These are phyloP conservation scores for Lophotis ruficrista DNA, from an alignment of 2,113 vertebrate species.

Conservation along the genomic window DNA sequence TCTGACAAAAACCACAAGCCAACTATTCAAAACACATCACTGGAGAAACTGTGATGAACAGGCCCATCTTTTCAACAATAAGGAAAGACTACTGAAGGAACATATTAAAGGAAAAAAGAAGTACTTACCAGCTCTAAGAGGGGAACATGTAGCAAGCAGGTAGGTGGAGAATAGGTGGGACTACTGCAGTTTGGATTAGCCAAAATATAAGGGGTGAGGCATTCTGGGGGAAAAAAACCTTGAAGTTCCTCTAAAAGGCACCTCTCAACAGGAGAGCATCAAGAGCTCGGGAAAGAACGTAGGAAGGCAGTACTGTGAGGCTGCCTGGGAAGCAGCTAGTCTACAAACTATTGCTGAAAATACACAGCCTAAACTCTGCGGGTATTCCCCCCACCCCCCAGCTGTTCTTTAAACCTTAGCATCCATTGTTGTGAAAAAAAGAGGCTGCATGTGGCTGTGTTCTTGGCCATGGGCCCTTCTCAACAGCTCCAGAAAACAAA, in stretches of 20 bases:
- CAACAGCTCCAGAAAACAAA: background rate
- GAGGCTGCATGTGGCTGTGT: background rate
- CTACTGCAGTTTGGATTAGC: background rate
- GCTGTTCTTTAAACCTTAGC: background rate
- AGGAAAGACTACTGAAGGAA: background rate
- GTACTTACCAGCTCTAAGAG: conserved; percentile 48
- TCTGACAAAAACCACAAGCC: background rate
- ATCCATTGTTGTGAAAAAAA: background rate
- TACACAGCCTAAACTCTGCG: background rate
- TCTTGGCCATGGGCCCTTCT: background rate
- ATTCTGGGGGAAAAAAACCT: background rate
- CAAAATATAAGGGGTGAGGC: background rate
- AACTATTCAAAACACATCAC: background rate
- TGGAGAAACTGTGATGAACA: background rate
- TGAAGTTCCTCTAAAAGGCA: conserved; percentile 10
- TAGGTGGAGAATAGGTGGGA: background rate
- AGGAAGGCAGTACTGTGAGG: background rate
- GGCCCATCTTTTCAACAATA: background rate
- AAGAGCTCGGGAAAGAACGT: background rate
- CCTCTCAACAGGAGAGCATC: background rate
- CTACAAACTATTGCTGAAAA: background rate
- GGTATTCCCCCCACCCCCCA: background rate
- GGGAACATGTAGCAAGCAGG: conserved; percentile 2
- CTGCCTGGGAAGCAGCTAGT: background rate
- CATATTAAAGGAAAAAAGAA: background rate